Percentiles rank a stretch among this genome's conserved stretches.
Conservation (phyloP, 2,113 vertebrate species). For the Pogona vitticeps region DNA sequence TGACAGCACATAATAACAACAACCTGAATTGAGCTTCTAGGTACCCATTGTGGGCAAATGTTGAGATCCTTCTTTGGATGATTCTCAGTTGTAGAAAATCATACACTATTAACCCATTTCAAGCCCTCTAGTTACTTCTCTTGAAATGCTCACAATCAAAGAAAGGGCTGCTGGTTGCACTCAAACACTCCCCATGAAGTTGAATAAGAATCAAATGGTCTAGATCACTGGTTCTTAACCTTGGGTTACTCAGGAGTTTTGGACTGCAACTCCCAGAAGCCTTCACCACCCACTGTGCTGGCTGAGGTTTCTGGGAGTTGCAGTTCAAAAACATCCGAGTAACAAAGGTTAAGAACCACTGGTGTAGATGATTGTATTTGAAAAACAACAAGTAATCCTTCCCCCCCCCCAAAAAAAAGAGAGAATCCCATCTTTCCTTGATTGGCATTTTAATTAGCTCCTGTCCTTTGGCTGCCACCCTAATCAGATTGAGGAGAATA, state of each 20-base stretch:
- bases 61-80: neutral
- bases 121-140: neutral
- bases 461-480: slow-evolving; percentile 63
- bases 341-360: too few species aligned
- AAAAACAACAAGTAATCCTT: too few species aligned
- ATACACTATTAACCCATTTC: rapidly evolving
- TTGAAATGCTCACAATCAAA: neutral
- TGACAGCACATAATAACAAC: too few species aligned
- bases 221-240: slow-evolving; percentile 47
- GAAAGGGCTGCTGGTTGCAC: rapidly evolving
- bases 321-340: too few species aligned
- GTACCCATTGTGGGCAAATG: neutral
- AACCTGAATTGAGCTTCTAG: neutral
- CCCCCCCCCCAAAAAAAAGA: neutral
- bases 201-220: neutral
- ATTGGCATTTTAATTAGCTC: slow-evolving; percentile 78
- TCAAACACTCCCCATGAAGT: neutral
- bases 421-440: slow-evolving; percentile 65
- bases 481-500: slow-evolving; percentile 70
- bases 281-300: too few species aligned
- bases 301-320: too few species aligned
- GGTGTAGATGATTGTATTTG: too few species aligned
- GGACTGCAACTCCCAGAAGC: too few species aligned
- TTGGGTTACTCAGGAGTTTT: too few species aligned
- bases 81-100: neutral